phyloP scores from a whole-genome alignment of 2,797 vertebrate genomes.

The Pampus argenteus region DNA sequence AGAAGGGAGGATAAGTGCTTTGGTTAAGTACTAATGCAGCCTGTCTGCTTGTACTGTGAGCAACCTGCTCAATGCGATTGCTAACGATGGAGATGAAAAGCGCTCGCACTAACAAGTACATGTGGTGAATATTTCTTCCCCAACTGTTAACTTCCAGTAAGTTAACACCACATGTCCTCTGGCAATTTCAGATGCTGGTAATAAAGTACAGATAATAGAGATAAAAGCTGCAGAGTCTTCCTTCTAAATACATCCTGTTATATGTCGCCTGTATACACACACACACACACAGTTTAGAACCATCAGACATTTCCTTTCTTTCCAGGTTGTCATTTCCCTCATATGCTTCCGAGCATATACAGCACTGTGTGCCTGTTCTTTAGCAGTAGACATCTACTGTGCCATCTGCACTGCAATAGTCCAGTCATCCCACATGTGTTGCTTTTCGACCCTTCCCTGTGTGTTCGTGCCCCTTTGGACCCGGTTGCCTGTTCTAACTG shows the following conservation, averaged over 20 bases:
- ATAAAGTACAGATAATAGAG: neutral
- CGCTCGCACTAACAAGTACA: too few relatives aligned
- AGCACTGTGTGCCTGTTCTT: conserved; percentile 3
- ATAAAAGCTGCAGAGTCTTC: neutral
- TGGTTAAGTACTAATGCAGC: too few relatives aligned
- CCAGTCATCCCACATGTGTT: neutral
- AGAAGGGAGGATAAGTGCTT: neutral
- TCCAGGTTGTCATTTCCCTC: neutral
- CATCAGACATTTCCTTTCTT: neutral
- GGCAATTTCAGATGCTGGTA: too few relatives aligned
- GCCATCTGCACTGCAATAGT: neutral
- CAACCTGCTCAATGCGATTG: neutral
- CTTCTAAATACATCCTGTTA: neutral
- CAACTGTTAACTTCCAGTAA: neutral
- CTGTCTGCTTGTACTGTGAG: neutral
- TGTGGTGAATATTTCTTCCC: neutral
- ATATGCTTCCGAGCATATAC: too few relatives aligned
- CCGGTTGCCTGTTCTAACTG: neutral
- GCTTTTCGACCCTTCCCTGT: neutral
- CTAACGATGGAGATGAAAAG: neutral
- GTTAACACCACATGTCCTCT: neutral
- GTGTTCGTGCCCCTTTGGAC: neutral
- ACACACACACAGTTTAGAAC: neutral
- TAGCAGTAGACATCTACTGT: neutral
- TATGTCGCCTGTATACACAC: neutral